Base-by-base conservation (phyloP, 2,888 invertebrate genomes). In the Idaea biselata region DNA sequence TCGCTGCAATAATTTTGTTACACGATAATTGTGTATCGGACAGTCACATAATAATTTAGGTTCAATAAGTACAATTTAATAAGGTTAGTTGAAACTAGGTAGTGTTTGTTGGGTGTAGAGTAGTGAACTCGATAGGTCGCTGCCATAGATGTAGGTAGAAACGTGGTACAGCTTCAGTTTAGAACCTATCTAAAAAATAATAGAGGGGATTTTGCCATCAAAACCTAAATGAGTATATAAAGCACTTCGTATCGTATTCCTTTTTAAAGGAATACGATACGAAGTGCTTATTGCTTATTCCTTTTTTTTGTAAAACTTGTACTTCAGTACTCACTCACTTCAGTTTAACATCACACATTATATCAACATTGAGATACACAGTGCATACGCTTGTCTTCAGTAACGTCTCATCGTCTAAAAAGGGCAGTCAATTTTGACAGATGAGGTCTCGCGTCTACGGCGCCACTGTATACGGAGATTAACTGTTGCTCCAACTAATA, bases 401-500 rank as follows among this genome's bases (percentile, higher is more conserved):
- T 44, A 11, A 14, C n/a, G n/a, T n/a, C 14, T 11, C 44, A 44
- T 14, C 44, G 44, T 44, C 11, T 44, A 44, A 44, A 44, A 44
- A 44, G 11, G 83, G 83, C 81, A 81, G 73, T 73, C 82, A 84
- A 88, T 85, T 81, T 87, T 89, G 90, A 90, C 88, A 83, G 87
- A 87, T 89, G 86, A 81, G 81, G 78, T 79, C 81, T 79, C 83
- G 81, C 77, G 80, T 78, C 79, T 80, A 79, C 83, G 90, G 87
- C 91, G 91, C 90, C 89, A 89, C 89, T 89, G 91, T 88, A 44
- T 84, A 84, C 82, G 59, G 79, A 86, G 84, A 84, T 85, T 83
- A 81, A 87, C 86, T 91, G 91, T 91, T 91, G 90, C 88, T 89
- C 88, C 91, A 90, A 91, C 90, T 81, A 75, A 76, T 78, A 82